Percentiles rank a stretch among this genome's conserved stretches.
Conservation (phyloP, 2,113 vertebrate species). For the Puntigrus tetrazona region DNA sequence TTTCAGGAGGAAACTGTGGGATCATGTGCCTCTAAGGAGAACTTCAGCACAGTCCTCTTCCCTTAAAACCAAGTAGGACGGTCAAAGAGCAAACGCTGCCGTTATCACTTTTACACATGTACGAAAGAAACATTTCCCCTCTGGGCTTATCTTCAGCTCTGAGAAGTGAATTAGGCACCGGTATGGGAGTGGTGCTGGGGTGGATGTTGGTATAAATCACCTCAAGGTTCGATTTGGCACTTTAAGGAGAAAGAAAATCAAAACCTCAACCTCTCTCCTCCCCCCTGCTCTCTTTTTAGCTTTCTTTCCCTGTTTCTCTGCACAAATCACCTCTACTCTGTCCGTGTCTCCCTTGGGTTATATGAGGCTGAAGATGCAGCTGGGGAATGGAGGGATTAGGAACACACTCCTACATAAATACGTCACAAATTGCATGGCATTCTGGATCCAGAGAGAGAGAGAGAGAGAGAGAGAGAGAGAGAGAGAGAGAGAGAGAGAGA, state of each 20-base stretch:
- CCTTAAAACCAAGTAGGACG: background rate
- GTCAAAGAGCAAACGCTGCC: background rate
- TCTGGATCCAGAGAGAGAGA: background rate
- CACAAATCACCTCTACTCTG: constrained; percentile 7
- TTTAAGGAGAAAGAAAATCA: constrained; percentile 42
- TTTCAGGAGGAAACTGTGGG: background rate
- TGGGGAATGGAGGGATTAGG: constrained; percentile 26
- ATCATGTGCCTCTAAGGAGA: background rate
- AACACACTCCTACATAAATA: constrained; percentile 26
- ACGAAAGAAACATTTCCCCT: background rate
- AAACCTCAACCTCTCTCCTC: background rate
- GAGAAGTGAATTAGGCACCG: constrained; percentile 28
- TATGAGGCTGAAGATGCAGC: constrained; percentile 15
- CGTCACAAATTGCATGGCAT: constrained; percentile 20
- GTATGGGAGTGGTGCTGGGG: background rate
- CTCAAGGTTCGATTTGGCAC: constrained; percentile 34
- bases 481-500: too few relatives aligned
- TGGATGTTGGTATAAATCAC: constrained; percentile 47
- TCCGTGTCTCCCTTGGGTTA: background rate
- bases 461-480: too few relatives aligned
- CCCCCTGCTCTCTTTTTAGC: constrained; percentile 18
- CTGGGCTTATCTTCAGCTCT: constrained; percentile 2
- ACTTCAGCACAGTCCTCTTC: background rate
- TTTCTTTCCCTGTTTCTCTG: background rate
- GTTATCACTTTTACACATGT: constrained; percentile 14